Conservation (phyloP, 2,888 invertebrate species). For the Conomelus anceps region DNA sequence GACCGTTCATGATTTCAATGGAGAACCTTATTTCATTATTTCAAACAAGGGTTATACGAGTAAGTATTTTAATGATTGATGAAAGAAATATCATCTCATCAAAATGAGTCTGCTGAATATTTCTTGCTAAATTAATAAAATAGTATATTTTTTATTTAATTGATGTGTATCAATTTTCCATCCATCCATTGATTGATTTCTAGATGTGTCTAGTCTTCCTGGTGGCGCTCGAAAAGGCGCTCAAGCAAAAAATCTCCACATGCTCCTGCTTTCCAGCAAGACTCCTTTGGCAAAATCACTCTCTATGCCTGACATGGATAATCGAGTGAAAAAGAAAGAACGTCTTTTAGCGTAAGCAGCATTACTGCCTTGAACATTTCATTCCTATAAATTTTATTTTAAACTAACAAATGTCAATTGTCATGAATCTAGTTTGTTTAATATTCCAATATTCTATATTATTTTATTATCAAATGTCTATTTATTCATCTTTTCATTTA, state of each 20-base stretch:
- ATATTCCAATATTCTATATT: too few relatives aligned
- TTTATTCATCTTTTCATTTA: too few relatives aligned
- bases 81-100: too few relatives aligned
- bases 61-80: too few relatives aligned
- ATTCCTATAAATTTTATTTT: neutral
- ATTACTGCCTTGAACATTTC: neutral
- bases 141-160: neutral
- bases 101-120: too few relatives aligned
- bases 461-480: too few relatives aligned
- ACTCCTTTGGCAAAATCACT: conserved; percentile 69
- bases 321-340: conserved; percentile 62
- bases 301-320: conserved; percentile 79
- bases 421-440: too few relatives aligned
- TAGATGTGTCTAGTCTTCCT: conserved; percentile 19
- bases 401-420: too few relatives aligned
- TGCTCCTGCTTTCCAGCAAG: conserved; percentile 49
- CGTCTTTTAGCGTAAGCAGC: conserved; percentile 61
- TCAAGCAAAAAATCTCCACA: conserved; percentile 41
- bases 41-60: too few relatives aligned
- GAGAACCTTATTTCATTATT: too few relatives aligned
- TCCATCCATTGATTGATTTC: neutral
- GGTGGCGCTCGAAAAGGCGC: conserved; percentile 20
- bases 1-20: too few relatives aligned
- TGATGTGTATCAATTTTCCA: neutral
- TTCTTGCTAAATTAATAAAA: too few relatives aligned